A percentile compares a stretch with the other conserved stretches of the same genome.
Conservation (phyloP, 2,113 vertebrate genomes). For the Cryptomyrus ogoouensis region DNA sequence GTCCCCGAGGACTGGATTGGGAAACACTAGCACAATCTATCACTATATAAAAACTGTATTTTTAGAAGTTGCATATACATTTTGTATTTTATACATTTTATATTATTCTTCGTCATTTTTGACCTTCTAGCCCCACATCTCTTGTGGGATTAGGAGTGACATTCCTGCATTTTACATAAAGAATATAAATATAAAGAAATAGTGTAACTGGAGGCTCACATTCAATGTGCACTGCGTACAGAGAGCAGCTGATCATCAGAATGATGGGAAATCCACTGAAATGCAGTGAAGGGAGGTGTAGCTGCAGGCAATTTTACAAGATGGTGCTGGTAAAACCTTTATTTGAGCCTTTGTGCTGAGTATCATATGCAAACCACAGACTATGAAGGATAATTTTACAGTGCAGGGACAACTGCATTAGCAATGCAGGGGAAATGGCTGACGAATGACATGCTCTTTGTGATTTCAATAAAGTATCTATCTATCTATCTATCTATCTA, state of each 20-base stretch:
- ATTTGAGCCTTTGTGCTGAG: not conserved
- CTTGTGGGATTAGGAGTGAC: not conserved
- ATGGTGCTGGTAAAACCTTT: not conserved
- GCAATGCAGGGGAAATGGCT: not conserved
- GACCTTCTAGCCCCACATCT: not conserved
- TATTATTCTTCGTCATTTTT: not conserved
- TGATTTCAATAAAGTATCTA: not conserved
- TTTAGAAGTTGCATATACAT: not conserved
- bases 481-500: not conserved
- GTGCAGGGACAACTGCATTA: not conserved
- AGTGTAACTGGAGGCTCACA: not conserved
- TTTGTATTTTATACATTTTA: not conserved
- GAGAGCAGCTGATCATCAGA: not conserved
- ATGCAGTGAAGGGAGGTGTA: not conserved
- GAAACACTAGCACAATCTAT: not conserved
- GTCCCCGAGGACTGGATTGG: not conserved
- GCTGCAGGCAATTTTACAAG: not conserved
- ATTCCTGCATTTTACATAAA: not conserved
- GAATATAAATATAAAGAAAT: not conserved
- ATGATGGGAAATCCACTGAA: not conserved
- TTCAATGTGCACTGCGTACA: not conserved
- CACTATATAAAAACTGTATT: not conserved
- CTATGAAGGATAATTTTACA: not conserved
- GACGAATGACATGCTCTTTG: not conserved
- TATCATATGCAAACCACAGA: not conserved